Base-by-base conservation (phyloP, 2,797 vertebrate species). In the Percopsis omiscomaycus region DNA sequence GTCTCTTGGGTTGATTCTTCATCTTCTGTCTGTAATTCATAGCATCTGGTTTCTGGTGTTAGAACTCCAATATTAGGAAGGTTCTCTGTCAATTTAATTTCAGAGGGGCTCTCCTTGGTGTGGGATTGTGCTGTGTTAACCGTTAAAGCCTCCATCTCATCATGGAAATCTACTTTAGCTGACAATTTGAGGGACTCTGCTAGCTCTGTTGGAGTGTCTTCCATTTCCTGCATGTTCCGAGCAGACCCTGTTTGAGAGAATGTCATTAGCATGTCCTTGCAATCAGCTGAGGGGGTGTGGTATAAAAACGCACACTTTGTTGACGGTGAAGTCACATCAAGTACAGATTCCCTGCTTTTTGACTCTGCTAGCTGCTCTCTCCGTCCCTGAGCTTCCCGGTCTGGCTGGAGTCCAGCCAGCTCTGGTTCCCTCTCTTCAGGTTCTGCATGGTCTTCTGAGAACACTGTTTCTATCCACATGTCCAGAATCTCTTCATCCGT, bases 401-500 rank as follows among this genome's bases (percentile, higher is more conserved):
- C 53, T 1, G 3, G 49, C 29, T 47, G 54, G 15, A 32, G 37
- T 47, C 42, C 63, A 58, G 54, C 5, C 11, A 3, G 14, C 3
- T 74, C 55, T 28, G 32, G 32, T 29, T 74, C 37, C 15, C 12
- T 22, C 13, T 44, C 16, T 3, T 14, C 53, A 54, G 51, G 53
- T 66, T 58, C 2, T 16, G 10, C 10, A 2, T 14, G n/a, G 5
- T 80, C 75, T 9, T 77, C 55, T 58, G 69, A 66, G 45, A 65
- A 45, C 0, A 65, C 71, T 0, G 73, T 22, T 59, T 84, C 48
- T 16, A 83, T 64, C 85, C 83, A 82, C 70, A 83, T 68, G 59
- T 88, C 82, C 5, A 84, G 79, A 49, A 78, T 75, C 45, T 88
- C 84, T 27, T 88, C 84, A 30, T 80, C 76, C n/a, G 82, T 84